phyloP scores from a whole-genome alignment of 1,140 invertebrate species.

The Saccostrea glomerata region DNA sequence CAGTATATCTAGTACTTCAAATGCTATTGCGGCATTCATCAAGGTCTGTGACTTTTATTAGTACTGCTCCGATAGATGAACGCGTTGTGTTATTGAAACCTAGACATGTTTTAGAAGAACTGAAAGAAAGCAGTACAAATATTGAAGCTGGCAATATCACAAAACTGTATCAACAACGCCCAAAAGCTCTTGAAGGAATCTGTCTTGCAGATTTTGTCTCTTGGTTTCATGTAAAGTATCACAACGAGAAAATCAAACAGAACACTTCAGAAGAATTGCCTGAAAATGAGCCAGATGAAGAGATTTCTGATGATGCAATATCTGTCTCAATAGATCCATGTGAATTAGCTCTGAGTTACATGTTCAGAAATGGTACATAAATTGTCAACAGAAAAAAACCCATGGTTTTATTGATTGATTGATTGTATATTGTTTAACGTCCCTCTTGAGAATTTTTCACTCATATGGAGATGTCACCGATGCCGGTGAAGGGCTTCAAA shows the following conservation, averaged over 20 bases:
- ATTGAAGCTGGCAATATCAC: constrained; percentile 51
- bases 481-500: too few species aligned
- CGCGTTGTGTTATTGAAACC: constrained; percentile 55
- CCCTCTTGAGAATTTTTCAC: too few species aligned
- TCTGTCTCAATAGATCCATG: background rate
- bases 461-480: too few species aligned
- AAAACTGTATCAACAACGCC: too few species aligned
- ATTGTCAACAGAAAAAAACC: constrained; percentile 49
- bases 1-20: constrained; percentile 55
- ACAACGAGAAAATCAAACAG: background rate
- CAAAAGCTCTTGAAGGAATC: too few species aligned
- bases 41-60: constrained; percentile 56
- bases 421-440: too few species aligned
- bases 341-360: constrained; percentile 27
- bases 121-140: constrained; percentile 48
- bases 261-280: constrained; percentile 23
- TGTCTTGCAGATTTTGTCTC: too few species aligned
- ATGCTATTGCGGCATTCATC: constrained; percentile 52
- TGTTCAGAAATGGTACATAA: constrained; percentile 53
- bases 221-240: too few species aligned
- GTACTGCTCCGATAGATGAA: constrained; percentile 52
- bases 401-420: constrained; percentile 47
- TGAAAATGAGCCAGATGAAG: constrained; percentile 11
- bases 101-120: constrained; percentile 23
- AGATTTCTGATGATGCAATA: background rate